phyloP scores from a whole-genome alignment of 2,797 vertebrate species.

The Sebastes cheni region DNA sequence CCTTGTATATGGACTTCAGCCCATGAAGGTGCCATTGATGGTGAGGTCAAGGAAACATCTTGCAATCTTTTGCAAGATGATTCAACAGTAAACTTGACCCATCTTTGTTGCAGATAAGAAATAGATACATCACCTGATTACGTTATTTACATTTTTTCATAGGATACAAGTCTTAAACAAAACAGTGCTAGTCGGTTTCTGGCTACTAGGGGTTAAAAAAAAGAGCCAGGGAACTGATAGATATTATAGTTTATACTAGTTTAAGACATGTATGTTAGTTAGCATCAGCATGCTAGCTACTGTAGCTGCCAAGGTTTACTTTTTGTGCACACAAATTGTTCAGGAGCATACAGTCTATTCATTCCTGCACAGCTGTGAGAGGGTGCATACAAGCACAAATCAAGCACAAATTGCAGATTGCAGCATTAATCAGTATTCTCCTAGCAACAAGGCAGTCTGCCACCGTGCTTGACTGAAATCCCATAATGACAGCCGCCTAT shows the following conservation, averaged over 20 bases:
- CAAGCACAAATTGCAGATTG: slow-evolving; percentile 59
- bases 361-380: slow-evolving; percentile 51
- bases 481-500: slow-evolving; percentile 33
- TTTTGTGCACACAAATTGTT: neutral
- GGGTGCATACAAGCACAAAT: slow-evolving; percentile 52
- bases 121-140: neutral
- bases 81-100: neutral
- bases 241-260: neutral
- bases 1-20: too few species aligned
- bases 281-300: neutral
- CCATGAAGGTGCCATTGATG: neutral
- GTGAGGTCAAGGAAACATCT: neutral
- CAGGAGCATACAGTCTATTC: neutral
- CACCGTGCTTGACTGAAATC: slow-evolving; percentile 44
- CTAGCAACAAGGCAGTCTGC: slow-evolving; percentile 57
- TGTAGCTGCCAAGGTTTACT: slow-evolving; percentile 8
- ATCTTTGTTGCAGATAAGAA: neutral
- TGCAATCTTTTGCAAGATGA: neutral
- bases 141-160: neutral
- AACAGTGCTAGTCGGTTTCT: neutral
- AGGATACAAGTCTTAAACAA: neutral
- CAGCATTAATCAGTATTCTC: slow-evolving; percentile 62
- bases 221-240: neutral
- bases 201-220: neutral
- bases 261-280: neutral